These are phyloP conservation scores for Petrosia ficiformis DNA, from an alignment of 37 sponge, comb jelly and placozoan genomes.

Conservation along the genomic window DNA sequence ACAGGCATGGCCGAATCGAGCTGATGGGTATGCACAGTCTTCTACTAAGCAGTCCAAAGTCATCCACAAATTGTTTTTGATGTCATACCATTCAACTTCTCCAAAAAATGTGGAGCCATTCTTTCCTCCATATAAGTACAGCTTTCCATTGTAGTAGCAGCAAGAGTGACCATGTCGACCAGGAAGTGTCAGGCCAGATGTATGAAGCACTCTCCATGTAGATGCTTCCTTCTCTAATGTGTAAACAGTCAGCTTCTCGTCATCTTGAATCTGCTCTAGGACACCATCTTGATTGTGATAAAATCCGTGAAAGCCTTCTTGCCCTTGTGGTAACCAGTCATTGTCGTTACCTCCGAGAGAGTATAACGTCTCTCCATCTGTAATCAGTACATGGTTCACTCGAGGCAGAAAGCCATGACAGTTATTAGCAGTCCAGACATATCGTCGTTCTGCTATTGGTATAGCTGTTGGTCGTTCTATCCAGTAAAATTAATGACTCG, in stretches of 20 bases:
- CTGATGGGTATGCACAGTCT: constrained; percentile 11
- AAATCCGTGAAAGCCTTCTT: constrained; percentile 73
- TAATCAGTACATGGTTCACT: constrained; percentile 57
- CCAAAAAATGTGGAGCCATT: constrained; percentile 62
- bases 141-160: constrained; percentile 39
- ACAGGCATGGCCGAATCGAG: constrained; percentile 67
- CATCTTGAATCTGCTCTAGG: too few relatives aligned
- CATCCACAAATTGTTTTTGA: constrained; percentile 49
- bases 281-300: constrained; percentile 18
- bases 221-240: constrained; percentile 43
- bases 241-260: constrained; percentile 31
- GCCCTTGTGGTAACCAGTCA: too few relatives aligned
- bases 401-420: constrained; percentile 63
- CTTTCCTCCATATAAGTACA: constrained; percentile 78
- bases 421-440: constrained; percentile 42
- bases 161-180: constrained; percentile 72
- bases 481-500: too few relatives aligned
- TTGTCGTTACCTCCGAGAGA: constrained; percentile 76
- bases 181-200: constrained; percentile 6
- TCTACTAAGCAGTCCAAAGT: constrained; percentile 12
- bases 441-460: too few relatives aligned
- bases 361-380: constrained; percentile 17
- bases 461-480: too few relatives aligned
- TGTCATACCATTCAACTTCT: constrained; percentile 58
- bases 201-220: background rate